These are phyloP conservation scores for Buceros bicornis DNA, from an alignment of 2,797 vertebrate species.

Conservation along the genomic window DNA sequence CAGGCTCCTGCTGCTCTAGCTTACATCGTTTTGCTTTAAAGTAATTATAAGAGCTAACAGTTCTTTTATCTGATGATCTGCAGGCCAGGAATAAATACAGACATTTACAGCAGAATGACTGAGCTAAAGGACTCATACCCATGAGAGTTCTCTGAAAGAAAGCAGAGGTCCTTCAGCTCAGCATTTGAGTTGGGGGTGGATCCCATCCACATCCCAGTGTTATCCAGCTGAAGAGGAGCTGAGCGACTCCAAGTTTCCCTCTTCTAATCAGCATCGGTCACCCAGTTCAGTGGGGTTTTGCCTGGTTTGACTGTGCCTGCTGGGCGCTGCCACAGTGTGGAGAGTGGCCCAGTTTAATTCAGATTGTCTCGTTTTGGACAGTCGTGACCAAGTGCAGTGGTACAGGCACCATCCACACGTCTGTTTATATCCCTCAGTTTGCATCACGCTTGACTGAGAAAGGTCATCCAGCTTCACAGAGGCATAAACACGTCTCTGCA, in stretches of 20 bases:
- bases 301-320: background rate
- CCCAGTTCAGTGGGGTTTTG: background rate
- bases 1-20: slow-evolving; percentile 68
- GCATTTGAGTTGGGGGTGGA: background rate
- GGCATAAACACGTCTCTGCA: rapidly evolving
- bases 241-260: background rate
- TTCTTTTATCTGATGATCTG: slow-evolving; percentile 64
- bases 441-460: background rate
- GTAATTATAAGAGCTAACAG: slow-evolving; percentile 68
- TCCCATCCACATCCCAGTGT: background rate
- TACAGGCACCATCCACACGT: background rate
- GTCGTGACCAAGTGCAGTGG: rapidly evolving
- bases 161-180: background rate
- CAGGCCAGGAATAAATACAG: slow-evolving; percentile 27
- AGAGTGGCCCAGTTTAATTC: background rate
- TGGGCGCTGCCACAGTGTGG: rapidly evolving
- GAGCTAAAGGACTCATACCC: background rate
- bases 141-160: background rate
- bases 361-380: background rate
- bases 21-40: slow-evolving; percentile 72
- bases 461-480: background rate
- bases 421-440: background rate
- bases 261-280: background rate
- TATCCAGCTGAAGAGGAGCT: background rate
- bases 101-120: slow-evolving; percentile 14